Percentiles rank a stretch among this genome's conserved stretches.
These are phyloP conservation scores for Dasyprocta punctata DNA, from an alignment of 2,113 vertebrate genomes.

Conservation along the genomic window DNA sequence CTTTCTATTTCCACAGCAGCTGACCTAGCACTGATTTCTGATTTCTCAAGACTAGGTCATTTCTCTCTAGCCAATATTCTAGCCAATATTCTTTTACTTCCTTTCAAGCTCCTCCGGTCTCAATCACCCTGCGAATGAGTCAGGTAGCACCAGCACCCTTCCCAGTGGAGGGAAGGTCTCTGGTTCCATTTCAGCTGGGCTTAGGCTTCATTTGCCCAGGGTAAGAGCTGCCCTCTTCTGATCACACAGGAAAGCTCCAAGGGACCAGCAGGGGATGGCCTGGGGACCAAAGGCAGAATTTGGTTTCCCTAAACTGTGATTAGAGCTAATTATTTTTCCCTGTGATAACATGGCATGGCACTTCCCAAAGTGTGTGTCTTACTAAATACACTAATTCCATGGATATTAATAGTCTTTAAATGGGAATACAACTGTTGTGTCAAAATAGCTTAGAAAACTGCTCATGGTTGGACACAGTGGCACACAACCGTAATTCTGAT, in stretches of 20 bases:
- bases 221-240: not conserved
- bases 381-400: slow-evolving; percentile 39
- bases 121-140: not conserved
- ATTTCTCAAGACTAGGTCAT: not conserved
- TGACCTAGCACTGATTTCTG: not conserved
- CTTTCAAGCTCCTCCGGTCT: not conserved
- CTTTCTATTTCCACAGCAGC: not conserved
- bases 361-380: slow-evolving; percentile 52
- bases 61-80: slow-evolving; percentile 2
- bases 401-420: slow-evolving; percentile 58
- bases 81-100: not conserved
- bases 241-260: not conserved
- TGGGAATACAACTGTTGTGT: slow-evolving; percentile 49
- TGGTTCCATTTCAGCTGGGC: slow-evolving; percentile 27
- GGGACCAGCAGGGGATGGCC: not conserved
- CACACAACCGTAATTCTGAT: not conserved
- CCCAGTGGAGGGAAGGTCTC: not conserved
- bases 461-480: not conserved
- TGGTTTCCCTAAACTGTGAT: slow-evolving; percentile 34
- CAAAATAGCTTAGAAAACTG: slow-evolving; percentile 53
- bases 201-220: slow-evolving; percentile 5
- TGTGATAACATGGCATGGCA: slow-evolving; percentile 31
- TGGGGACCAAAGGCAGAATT: slow-evolving; percentile 42
- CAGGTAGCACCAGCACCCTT: slow-evolving; percentile 9
- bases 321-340: slow-evolving; percentile 60